These are phyloP conservation scores for Sanderia malayensis DNA, from an alignment of 30 jellyfish, hydroid and myxozoan species.

Conservation along the genomic window DNA sequence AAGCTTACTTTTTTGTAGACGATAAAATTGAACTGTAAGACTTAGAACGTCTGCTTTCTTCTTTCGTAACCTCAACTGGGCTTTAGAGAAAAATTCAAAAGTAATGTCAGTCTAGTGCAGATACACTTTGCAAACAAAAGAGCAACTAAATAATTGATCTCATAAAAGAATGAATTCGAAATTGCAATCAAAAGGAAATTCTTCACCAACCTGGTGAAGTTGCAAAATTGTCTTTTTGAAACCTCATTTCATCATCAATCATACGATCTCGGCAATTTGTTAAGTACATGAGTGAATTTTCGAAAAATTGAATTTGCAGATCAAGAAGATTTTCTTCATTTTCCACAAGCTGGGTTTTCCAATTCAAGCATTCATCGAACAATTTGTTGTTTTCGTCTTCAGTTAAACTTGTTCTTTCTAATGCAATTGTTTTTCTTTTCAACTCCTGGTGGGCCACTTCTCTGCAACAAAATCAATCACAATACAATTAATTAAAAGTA, in stretches of 20 bases:
- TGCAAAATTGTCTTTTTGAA: constrained; percentile 48
- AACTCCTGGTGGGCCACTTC: constrained; percentile 69
- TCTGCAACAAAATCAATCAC: constrained; percentile 30
- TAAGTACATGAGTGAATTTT: constrained; percentile 16
- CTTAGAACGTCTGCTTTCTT: constrained; percentile 30
- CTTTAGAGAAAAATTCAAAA: too few species aligned
- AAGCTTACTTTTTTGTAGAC: constrained; percentile 26
- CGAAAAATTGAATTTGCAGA: constrained; percentile 58
- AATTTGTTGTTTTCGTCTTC: constrained; percentile 31
- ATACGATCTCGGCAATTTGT: constrained; percentile 53
- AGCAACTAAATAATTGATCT: too few species aligned
- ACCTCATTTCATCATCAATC: constrained; percentile 74
- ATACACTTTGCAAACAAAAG: too few species aligned
- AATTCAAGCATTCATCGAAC: constrained; percentile 37
- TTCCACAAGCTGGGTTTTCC: constrained; percentile 54
- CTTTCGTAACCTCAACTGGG: constrained; percentile 32
- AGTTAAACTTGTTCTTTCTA: background rate
- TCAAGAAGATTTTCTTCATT: constrained; percentile 47
- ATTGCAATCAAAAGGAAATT: too few species aligned
- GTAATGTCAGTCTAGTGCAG: too few species aligned
- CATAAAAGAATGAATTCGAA: too few species aligned
- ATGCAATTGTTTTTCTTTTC: constrained; percentile 8
- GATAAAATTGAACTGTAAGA: constrained; percentile 48
- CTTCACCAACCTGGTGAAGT: constrained; percentile 66
- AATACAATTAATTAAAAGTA: too few species aligned